These are phyloP conservation scores for Brotula barbata DNA, from an alignment of 2,797 vertebrate genomes.

Conservation along the genomic window DNA sequence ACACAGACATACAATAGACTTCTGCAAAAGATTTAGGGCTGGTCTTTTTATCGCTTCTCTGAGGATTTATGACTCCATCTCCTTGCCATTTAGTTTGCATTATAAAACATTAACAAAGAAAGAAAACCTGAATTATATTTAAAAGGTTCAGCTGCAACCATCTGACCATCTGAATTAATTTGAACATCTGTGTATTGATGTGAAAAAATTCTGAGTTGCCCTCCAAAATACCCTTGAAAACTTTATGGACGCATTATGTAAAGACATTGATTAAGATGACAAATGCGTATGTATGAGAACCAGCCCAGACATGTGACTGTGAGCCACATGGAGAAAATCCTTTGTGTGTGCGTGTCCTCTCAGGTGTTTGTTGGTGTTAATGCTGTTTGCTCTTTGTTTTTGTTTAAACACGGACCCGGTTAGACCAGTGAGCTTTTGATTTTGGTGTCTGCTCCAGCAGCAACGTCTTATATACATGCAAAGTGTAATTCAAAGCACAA, in stretches of 20 bases:
- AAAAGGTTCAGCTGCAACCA: slow-evolving; percentile 17
- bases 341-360: slow-evolving; percentile 20
- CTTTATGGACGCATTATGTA: slow-evolving; percentile 4
- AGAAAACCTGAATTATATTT: slow-evolving; percentile 5
- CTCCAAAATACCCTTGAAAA: slow-evolving; percentile 8
- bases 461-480: slow-evolving; percentile 51
- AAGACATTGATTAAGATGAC: background rate
- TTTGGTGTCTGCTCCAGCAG: slow-evolving; percentile 9
- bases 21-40: slow-evolving; percentile 9
- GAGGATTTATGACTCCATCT: slow-evolving; percentile 25
- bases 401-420: slow-evolving; percentile 73
- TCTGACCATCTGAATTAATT: slow-evolving; percentile 29
- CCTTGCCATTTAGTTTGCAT: slow-evolving; percentile 17
- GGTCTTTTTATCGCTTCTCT: slow-evolving; percentile 1
- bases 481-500: slow-evolving; percentile 57
- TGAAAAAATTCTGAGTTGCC: slow-evolving; percentile 20
- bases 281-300: background rate
- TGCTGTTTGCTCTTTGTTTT: slow-evolving; percentile 63
- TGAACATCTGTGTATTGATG: slow-evolving; percentile 27
- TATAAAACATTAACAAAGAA: slow-evolving; percentile 35
- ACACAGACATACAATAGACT: slow-evolving; percentile 11
- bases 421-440: slow-evolving; percentile 57
- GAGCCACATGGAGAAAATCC: slow-evolving; percentile 12
- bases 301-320: slow-evolving; percentile 3
- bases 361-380: slow-evolving; percentile 40